These are phyloP conservation scores for Odontomyia ornata DNA, from an alignment of 2,888 invertebrate genomes.

Conservation along the genomic window DNA sequence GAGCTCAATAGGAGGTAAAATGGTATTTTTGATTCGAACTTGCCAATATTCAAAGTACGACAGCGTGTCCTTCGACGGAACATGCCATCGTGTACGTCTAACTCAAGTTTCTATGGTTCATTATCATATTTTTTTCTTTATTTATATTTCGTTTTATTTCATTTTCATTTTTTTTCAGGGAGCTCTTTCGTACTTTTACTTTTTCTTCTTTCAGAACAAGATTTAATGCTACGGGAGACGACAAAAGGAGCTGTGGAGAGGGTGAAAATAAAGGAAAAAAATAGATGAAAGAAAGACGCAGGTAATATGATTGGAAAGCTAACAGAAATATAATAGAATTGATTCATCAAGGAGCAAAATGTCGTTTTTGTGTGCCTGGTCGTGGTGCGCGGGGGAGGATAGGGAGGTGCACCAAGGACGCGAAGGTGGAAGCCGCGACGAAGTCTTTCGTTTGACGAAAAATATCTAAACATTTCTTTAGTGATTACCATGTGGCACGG, in stretches of 20 bases:
- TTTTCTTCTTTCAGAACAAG: not conserved
- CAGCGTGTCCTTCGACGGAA: not conserved
- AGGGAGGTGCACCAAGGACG: not conserved
- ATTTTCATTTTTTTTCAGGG: slow-evolving; percentile 5
- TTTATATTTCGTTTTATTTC: slow-evolving; percentile 14
- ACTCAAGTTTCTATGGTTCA: slow-evolving; percentile 9
- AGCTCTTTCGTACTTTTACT: not conserved
- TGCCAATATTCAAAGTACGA: not conserved
- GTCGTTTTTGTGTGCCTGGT: not conserved
- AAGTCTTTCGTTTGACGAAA: not conserved
- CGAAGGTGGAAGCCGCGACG: not conserved
- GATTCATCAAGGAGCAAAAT: slow-evolving; percentile 20
- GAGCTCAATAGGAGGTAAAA: slow-evolving; percentile 15
- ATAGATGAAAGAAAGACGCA: slow-evolving; percentile 13
- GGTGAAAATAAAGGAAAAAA: slow-evolving; percentile 6
- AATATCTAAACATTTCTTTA: not conserved
- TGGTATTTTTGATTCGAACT: not conserved
- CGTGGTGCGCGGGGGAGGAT: not conserved
- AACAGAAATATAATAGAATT: slow-evolving; percentile 24
- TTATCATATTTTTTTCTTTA: slow-evolving; percentile 11
- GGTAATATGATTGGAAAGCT: slow-evolving; percentile 15
- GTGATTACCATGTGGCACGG: not conserved
- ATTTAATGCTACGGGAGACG: not conserved
- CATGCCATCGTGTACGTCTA: not conserved
- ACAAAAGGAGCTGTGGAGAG: not conserved